These are phyloP conservation scores for Gasteruption jaculator DNA, from an alignment of 2,888 invertebrate genomes.

Conservation along the genomic window DNA sequence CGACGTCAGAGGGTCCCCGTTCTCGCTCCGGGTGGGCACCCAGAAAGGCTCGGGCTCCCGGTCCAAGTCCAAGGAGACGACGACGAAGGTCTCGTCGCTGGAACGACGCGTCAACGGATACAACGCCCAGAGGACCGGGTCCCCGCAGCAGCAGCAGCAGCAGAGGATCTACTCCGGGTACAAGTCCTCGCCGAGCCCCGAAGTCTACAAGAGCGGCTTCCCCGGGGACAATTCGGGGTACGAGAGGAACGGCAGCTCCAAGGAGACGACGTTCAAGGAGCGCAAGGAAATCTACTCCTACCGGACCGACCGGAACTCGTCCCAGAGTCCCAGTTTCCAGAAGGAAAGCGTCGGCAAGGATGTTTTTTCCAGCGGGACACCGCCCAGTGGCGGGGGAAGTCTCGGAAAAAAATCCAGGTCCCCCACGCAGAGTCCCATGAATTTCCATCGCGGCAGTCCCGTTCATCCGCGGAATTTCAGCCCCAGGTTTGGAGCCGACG, in stretches of 20 bases:
- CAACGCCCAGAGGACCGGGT: no score
- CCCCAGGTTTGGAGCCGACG: conserved; percentile 34
- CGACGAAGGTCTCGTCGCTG: conserved; percentile 36
- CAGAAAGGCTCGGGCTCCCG: conserved; percentile 58
- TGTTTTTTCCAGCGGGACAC: no score
- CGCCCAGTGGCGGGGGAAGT: no score
- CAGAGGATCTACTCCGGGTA: conserved; percentile 35
- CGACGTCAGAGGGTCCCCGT: conserved; percentile 79
- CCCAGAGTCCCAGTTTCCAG: no score
- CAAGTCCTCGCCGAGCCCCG: conserved; percentile 39
- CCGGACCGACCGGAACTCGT: no score
- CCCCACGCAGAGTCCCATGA: conserved; percentile 38
- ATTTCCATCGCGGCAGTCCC: no score
- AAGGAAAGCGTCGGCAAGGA: no score
- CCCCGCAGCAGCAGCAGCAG: no score
- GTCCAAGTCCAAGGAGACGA: conserved; percentile 38
- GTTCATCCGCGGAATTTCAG: conserved; percentile 43
- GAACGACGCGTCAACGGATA: conserved; percentile 43
- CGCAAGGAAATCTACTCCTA: conserved; percentile 12
- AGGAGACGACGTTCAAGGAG: neutral
- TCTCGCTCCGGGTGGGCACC: conserved; percentile 80
- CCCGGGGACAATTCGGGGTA: conserved; percentile 33
- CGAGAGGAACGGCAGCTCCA: no score
- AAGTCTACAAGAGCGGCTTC: no score
- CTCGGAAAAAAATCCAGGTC: no score